Base-by-base conservation (phyloP, 2,888 invertebrate species). In the Scaptomyza caliginosa region DNA sequence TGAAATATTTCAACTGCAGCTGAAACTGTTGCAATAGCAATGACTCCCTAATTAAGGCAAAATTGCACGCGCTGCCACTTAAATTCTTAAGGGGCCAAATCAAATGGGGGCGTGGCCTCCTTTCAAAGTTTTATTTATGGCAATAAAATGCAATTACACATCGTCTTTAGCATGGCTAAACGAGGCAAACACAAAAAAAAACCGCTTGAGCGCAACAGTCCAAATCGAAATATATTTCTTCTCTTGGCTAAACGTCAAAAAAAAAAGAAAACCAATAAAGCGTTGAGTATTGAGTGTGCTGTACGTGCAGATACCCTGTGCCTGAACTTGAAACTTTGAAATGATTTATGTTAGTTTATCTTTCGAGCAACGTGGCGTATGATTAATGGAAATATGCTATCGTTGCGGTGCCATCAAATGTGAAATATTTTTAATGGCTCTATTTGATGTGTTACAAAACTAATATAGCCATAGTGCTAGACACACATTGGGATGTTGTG, bases 61-160 rank as follows among this genome's bases (percentile, higher is more conserved):
- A 74, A 65, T 60, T 45, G 38, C 76, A 71, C 67, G 74, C 49
- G 32, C 55, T 50, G 57, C 52, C 76, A 75, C 72, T 74, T 75
- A 43, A 64, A 40, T 38, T 32, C n/a, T 51, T 11, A 40, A 3
- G 30, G 21, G 32, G 36, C 21, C 23, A 39, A 49, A 28, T 23
- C 32, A 38, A 21, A 21, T 3, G 4, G 8, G n/a, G 64, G 24
- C 28, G 11, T 55, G 64, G 45, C 51, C 34, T 40, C 46, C 40
- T 42, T 49, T 49, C 23, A 51, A 63, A 65, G 55, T 65, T 74
- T 79, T 74, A 74, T 77, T 83, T 72, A 80, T 80, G 72, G 80
- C 74, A 72, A 86, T 86, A 69, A 86, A 77, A 77, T 66, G 80
- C 86, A 83, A 83, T 81, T 83, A 83, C 72, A 77, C 65, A 85